Base-by-base conservation (phyloP, 2,888 invertebrate species). In the Cephus spinipes region DNA sequence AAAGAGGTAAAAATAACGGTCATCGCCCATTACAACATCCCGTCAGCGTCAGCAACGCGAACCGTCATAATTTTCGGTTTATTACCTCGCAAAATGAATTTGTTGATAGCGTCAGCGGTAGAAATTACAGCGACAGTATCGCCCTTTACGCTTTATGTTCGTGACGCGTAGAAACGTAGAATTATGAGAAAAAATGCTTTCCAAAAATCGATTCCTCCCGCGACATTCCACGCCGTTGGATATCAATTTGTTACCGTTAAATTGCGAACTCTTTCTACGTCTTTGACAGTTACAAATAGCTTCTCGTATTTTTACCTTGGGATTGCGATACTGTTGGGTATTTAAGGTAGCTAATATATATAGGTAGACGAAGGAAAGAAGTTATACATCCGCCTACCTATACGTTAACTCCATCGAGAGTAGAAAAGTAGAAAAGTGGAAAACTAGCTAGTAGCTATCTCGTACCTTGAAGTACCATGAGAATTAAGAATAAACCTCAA, bases 81-180 rank as follows among this genome's bases (percentile, higher is more conserved):
- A 82, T 81, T 81, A 81, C 79, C 55, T 55, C 75, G 78, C 77
- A 82, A 82, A 83, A 85, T 85, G 83, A 85, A 85, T 84, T 80
- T 71, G 79, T 76, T 55, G 23, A 9, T 55, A 15, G 9, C 55
- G 23, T 9, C 55, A 23, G 0, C 9, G 55, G 15, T 2, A 9
- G 9, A 23, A 55, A 23, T 55, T 0, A 23, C 9, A 23, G 9
- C 55, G 2, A 55, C 9, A 55, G 2, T 55, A 55, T 55, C 55
- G 9, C 9, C 9, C 1, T 55, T 55, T 55, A 55, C 2, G 23
- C 23, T 23, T 55, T 55, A 55, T 9, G 55, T 6, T 6, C 23
- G 40, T 23, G 23, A 23, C 9, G 55, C 55, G 23, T 23, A 2
- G 9, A 23, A 23, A 9, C 9, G 23, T 9, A 23, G 55, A 55